Conservation (phyloP, 2,113 vertebrate species). For the Ondatra zibethicus region DNA sequence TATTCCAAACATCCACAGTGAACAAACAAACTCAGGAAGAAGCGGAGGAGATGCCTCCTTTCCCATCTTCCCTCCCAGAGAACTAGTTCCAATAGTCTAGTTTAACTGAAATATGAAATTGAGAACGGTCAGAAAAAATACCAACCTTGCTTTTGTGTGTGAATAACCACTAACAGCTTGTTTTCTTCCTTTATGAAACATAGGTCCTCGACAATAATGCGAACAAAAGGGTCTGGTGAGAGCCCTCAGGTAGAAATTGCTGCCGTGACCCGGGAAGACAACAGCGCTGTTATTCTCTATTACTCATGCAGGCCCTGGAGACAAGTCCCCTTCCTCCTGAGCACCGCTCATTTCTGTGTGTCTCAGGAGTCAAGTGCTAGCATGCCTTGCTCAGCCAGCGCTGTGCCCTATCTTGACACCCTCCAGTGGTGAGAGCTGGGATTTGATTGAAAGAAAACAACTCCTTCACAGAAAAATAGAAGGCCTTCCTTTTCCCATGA, state of each 20-base stretch:
- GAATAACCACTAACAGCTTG: not conserved
- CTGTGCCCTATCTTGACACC: not conserved
- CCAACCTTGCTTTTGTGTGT: slow-evolving; percentile 43
- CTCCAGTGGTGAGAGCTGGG: not conserved
- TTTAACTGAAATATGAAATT: slow-evolving; percentile 43
- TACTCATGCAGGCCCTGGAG: not conserved
- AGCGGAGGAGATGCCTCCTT: not conserved
- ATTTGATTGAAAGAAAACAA: not conserved
- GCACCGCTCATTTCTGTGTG: not conserved
- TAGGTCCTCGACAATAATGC: not conserved
- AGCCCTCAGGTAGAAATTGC: slow-evolving; percentile 13
- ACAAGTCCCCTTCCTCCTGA: not conserved
- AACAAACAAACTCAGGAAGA: not conserved
- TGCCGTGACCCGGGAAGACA: not conserved
- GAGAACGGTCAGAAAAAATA: not conserved
- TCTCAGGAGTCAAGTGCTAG: not conserved
- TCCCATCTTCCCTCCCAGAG: not conserved
- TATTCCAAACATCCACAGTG: not conserved
- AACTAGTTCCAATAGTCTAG: slow-evolving; percentile 19
- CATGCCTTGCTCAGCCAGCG: not conserved
- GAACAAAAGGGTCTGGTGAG: not conserved
- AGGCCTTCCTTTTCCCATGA: not conserved
- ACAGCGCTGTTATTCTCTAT: not conserved
- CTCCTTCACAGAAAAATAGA: not conserved
- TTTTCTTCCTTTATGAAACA: slow-evolving; percentile 63